Percentiles rank a stretch among this genome's conserved stretches.
Evolutionary conservation across 1,140 invertebrate genomes (phyloP).

Genomic region (Scylla paramamosain): DNA sequence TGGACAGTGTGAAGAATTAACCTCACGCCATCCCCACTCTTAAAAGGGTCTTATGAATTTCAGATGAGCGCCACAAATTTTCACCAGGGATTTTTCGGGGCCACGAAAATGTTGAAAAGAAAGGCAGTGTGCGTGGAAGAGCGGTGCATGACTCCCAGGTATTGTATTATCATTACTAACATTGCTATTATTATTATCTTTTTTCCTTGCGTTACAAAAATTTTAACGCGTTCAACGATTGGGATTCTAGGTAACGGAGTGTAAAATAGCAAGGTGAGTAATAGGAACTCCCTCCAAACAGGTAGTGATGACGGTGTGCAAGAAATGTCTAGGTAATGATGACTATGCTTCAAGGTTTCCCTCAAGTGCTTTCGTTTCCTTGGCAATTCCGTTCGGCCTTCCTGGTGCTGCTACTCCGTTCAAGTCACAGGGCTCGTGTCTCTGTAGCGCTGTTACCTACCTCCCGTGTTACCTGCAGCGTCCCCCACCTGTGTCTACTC

Average conservation of each 20-base stretch:
- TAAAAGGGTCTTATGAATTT: constrained; percentile 42
- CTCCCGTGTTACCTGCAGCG: not conserved
- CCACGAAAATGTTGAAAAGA: not conserved
- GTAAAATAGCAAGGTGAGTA: too few relatives aligned
- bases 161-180: too few relatives aligned
- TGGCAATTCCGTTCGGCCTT: not conserved
- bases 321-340: not conserved
- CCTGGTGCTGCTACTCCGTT: not conserved
- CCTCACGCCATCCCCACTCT: constrained; percentile 30
- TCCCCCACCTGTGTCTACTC: not conserved
- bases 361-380: not conserved
- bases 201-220: too few relatives aligned
- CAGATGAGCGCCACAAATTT: constrained; percentile 34
- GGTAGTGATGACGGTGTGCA: not conserved
- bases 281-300: too few relatives aligned
- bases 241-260: too few relatives aligned
- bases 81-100: constrained; percentile 18
- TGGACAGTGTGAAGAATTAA: constrained; percentile 58
- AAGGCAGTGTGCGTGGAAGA: not conserved
- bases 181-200: too few relatives aligned
- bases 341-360: not conserved
- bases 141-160: too few relatives aligned
- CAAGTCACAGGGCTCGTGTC: not conserved
- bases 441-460: not conserved
- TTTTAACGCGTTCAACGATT: too few relatives aligned